A percentile compares a stretch with the other conserved stretches of the same genome.
Evolutionary conservation across 2,888 invertebrate species (phyloP).

Genomic region (Drosophila conformis): DNA sequence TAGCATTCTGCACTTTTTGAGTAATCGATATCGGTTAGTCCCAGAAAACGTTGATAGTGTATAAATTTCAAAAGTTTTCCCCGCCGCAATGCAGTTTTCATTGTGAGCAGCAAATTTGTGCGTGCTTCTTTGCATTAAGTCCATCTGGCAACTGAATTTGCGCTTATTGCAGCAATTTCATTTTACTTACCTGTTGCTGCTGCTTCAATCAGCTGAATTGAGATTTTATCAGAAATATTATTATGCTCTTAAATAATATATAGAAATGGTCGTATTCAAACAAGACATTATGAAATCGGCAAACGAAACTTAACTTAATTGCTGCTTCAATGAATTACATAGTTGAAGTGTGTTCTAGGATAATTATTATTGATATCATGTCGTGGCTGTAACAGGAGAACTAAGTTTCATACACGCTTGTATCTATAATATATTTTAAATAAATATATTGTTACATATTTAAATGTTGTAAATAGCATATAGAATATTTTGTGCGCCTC

Average conservation of each 20-base stretch:
- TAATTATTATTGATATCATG: slow-evolving; percentile 1
- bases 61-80: slow-evolving; percentile 19
- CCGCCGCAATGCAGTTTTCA: slow-evolving; percentile 2
- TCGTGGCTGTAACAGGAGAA: not conserved
- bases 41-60: slow-evolving; percentile 32
- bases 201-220: not conserved
- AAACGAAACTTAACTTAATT: slow-evolving; percentile 4
- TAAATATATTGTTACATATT: not conserved
- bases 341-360: not conserved
- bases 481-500: not conserved
- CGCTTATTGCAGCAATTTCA: not conserved
- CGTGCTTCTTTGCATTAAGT: not conserved
- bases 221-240: not conserved
- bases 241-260: not conserved
- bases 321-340: slow-evolving; percentile 9
- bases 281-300: not conserved
- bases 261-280: not conserved
- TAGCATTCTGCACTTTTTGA: slow-evolving; percentile 5
- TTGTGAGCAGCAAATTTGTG: not conserved
- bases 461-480: not conserved
- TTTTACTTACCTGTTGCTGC: not conserved
- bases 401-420: not conserved
- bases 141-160: slow-evolving; percentile 7
- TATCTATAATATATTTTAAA: not conserved
- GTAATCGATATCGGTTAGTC: slow-evolving; percentile 32